Evolutionary conservation across 2,888 invertebrate species (phyloP).

Genomic region (Tinea semifulvella): DNA sequence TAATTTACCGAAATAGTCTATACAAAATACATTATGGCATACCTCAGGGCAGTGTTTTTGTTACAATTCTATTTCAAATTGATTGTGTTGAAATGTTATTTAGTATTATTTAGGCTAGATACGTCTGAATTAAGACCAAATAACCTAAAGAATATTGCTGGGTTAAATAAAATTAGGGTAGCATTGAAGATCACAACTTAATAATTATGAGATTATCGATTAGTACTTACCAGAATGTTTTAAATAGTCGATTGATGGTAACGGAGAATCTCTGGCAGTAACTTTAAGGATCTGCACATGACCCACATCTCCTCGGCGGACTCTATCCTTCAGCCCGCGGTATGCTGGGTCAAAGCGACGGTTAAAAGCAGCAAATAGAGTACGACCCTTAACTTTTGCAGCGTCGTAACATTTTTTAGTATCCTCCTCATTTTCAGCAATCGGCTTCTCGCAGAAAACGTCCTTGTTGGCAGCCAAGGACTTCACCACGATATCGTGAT

Average conservation of each 20-base stretch:
- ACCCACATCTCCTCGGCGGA: slow-evolving; percentile 67
- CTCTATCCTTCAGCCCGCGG: slow-evolving; percentile 49
- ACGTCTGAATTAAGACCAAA: too few relatives aligned
- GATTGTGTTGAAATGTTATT: too few relatives aligned
- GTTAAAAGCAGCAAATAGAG: slow-evolving; percentile 72
- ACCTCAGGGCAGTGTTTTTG: too few relatives aligned
- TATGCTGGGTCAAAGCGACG: slow-evolving; percentile 74
- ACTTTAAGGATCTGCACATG: slow-evolving; percentile 71
- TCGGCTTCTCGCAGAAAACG: slow-evolving; percentile 76
- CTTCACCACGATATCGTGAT: slow-evolving; percentile 62
- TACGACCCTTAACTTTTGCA: slow-evolving; percentile 60
- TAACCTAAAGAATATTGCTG: too few relatives aligned
- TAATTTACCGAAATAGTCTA: too few relatives aligned
- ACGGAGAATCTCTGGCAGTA: slow-evolving; percentile 71
- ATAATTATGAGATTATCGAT: background rate
- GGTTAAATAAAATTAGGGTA: too few relatives aligned
- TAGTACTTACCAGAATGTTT: slow-evolving; percentile 57
- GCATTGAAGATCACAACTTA: too few relatives aligned
- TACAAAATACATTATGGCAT: too few relatives aligned
- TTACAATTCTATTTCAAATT: too few relatives aligned
- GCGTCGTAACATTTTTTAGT: slow-evolving; percentile 66
- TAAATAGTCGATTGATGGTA: slow-evolving; percentile 70
- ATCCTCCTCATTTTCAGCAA: slow-evolving; percentile 62
- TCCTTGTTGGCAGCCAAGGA: slow-evolving; percentile 66
- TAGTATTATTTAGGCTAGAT: too few relatives aligned